Percentiles rank a stretch among this genome's conserved stretches.
Evolutionary conservation across 2,797 vertebrate species (phyloP).

Genomic region (Silurus lanzhouensis): DNA sequence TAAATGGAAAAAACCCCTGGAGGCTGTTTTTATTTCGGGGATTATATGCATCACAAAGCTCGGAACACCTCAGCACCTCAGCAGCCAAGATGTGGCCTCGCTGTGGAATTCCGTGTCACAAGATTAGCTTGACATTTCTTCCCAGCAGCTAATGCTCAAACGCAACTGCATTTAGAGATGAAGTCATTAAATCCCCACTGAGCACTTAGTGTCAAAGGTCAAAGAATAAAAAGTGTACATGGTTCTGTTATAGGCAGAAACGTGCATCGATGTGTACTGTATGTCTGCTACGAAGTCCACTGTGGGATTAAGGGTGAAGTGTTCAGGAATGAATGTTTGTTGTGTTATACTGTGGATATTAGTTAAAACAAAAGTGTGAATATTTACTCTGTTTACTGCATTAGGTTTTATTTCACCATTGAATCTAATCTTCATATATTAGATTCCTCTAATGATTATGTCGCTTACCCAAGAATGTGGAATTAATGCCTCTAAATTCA

Average conservation of each 20-base stretch:
- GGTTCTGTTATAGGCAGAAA: background rate
- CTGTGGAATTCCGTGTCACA: constrained; percentile 36
- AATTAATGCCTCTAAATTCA: background rate
- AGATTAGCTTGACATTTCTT: constrained; percentile 52
- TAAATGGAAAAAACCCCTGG: constrained; percentile 49
- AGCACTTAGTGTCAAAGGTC: constrained; percentile 38
- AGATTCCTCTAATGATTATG: constrained; percentile 7
- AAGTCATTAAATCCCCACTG: constrained; percentile 28
- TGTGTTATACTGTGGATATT: background rate
- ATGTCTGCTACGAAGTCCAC: background rate
- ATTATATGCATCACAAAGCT: constrained; percentile 48
- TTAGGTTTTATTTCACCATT: constrained; percentile 9
- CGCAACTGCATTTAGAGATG: constrained; percentile 28
- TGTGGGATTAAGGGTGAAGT: background rate
- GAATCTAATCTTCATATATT: constrained; percentile 20
- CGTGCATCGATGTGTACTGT: background rate
- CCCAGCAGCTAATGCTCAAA: constrained; percentile 25
- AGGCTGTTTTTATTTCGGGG: constrained; percentile 41
- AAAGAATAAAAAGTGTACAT: constrained; percentile 9
- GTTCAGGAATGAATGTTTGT: background rate
- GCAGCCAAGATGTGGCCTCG: constrained; percentile 13
- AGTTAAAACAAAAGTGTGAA: background rate
- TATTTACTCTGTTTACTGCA: constrained; percentile 8
- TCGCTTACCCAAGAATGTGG: constrained; percentile 14
- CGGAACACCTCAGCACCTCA: constrained; percentile 47